Conservation (phyloP, 2,797 vertebrate genomes). For the Babyrousa celebensis region DNA sequence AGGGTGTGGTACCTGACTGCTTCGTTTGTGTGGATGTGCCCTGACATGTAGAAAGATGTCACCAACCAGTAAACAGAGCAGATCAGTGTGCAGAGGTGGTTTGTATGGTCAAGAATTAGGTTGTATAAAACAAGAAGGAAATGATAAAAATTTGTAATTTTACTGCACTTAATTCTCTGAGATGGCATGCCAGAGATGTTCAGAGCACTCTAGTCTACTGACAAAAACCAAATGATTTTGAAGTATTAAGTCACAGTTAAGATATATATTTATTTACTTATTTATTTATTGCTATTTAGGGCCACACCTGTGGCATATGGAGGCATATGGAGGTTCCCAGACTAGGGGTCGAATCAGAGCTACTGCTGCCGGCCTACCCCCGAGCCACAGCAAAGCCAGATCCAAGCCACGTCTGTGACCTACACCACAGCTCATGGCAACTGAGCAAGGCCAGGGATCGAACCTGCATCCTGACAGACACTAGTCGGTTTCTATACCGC, state of each 20-base stretch:
- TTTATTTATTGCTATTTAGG: too few relatives aligned
- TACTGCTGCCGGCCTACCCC: too few relatives aligned
- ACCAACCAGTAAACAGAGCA: background rate
- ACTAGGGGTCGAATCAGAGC: too few relatives aligned
- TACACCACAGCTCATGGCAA: too few relatives aligned
- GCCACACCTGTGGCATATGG: too few relatives aligned
- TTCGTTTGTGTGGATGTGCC: conserved; percentile 6
- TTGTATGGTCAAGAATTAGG: background rate
- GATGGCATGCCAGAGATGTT: background rate
- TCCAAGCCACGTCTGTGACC: too few relatives aligned
- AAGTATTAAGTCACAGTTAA: background rate
- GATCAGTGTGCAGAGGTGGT: background rate
- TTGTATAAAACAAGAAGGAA: background rate
- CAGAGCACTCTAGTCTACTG: background rate
- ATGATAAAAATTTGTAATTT: background rate
- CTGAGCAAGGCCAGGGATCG: too few relatives aligned
- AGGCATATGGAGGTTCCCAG: too few relatives aligned
- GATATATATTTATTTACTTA: background rate
- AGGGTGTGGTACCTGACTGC: background rate
- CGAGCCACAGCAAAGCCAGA: too few relatives aligned
- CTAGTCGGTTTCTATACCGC: too few relatives aligned
- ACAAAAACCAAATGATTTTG: background rate
- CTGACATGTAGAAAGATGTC: background rate
- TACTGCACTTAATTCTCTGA: background rate
- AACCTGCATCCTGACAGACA: too few relatives aligned